These are phyloP conservation scores for Philopedon plagiatum DNA, from an alignment of 2,888 invertebrate species.

Conservation along the genomic window DNA sequence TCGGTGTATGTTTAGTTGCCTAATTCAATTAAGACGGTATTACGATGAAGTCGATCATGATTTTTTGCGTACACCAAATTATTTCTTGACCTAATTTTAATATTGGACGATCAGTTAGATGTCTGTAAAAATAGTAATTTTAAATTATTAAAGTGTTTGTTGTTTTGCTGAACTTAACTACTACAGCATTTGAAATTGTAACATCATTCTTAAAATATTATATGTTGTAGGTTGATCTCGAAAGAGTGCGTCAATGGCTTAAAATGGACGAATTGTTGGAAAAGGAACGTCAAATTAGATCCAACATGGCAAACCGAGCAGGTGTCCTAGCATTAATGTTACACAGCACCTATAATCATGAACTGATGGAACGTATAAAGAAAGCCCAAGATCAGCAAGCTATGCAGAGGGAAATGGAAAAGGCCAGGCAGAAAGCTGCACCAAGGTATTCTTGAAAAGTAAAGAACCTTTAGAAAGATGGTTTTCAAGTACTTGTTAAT, in stretches of 20 bases:
- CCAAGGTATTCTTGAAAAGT: constrained; percentile 37
- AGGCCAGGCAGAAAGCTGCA: constrained; percentile 56
- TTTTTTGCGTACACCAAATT: too few species aligned
- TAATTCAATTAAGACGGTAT: too few species aligned
- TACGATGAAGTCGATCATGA: too few species aligned
- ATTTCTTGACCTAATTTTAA: too few species aligned
- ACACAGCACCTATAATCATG: constrained; percentile 97
- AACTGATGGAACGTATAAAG: constrained; percentile 83
- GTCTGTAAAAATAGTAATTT: too few species aligned
- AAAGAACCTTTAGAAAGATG: too few species aligned
- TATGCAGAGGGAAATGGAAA: constrained; percentile 69
- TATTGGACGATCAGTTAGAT: too few species aligned
- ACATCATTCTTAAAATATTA: not conserved
- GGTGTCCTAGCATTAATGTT: constrained; percentile 94
- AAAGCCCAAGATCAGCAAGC: constrained; percentile 72
- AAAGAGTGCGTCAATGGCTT: constrained; percentile 92
- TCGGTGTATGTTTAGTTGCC: too few species aligned
- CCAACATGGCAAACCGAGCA: constrained; percentile 82
- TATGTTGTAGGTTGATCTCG: constrained; percentile 85
- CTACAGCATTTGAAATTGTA: too few species aligned
- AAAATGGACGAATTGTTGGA: constrained; percentile 94
- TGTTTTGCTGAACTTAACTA: too few species aligned
- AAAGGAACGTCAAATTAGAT: constrained; percentile 90
- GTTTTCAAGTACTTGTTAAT: too few species aligned
- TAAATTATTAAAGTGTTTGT: too few species aligned